phyloP scores from a whole-genome alignment of 2,888 invertebrate genomes.

The Brachyptera putata region DNA sequence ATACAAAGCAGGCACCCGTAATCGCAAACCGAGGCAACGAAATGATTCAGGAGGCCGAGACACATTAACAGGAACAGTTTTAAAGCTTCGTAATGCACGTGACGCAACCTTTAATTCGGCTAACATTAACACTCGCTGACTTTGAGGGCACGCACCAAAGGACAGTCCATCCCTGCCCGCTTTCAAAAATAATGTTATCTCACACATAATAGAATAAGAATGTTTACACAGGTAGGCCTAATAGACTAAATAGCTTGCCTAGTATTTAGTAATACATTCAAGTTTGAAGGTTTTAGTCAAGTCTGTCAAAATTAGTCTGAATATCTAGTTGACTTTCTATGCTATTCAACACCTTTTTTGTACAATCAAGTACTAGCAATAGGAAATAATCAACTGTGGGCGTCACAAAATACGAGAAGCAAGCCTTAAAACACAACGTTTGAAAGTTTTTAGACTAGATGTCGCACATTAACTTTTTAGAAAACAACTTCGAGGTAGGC shows the following conservation, averaged over 20 bases:
- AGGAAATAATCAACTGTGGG: slow-evolving; percentile 2
- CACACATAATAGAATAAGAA: slow-evolving; percentile 8
- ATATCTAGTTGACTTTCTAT: no score
- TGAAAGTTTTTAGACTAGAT: slow-evolving; percentile 16
- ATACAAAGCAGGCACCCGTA: slow-evolving; percentile 33
- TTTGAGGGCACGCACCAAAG: slow-evolving; percentile 35
- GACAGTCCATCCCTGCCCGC: slow-evolving; percentile 33
- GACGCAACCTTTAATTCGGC: slow-evolving; percentile 32
- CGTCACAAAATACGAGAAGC: not conserved
- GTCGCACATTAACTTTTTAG: slow-evolving; percentile 6
- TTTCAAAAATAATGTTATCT: slow-evolving; percentile 33
- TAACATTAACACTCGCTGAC: slow-evolving; percentile 35
- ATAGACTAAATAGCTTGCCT: no score
- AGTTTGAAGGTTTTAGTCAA: no score
- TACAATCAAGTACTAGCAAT: not conserved
- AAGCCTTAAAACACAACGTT: not conserved
- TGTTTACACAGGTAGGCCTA: no score
- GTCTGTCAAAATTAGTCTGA: not conserved
- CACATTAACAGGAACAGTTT: slow-evolving; percentile 33
- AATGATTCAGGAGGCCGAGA: slow-evolving; percentile 34
- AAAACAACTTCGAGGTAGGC: no score
- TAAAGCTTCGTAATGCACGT: slow-evolving; percentile 28
- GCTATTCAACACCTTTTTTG: not conserved
- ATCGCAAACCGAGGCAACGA: slow-evolving; percentile 32
- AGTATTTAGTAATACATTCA: no score